Evolutionary conservation across 2,888 invertebrate genomes (phyloP), one percentile per base, ranked within the genome.

Genomic region (Sturmia bella): DNA sequence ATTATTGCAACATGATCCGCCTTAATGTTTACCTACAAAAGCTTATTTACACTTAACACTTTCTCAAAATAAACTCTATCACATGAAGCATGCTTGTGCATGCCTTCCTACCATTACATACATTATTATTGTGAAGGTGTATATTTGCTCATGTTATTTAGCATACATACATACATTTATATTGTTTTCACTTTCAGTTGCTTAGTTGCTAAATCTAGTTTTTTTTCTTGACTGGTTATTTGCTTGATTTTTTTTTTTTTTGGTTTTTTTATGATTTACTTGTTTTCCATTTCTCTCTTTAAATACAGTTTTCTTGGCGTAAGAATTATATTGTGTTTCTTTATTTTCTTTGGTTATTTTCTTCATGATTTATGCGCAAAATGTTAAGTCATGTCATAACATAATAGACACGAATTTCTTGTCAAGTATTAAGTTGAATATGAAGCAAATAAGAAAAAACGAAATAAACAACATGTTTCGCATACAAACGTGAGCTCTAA

Each of bases 331-430:
- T 57, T 32, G 32, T 32, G 7, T 32, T 3, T 1, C 7, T 7
- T 3, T 32, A 1, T 32, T 32, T 50, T 59, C 27, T 43, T 61
- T 63, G 5, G 24, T 32, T 12, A 63, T 64, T 61, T 77, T 64
- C 73, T 24, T 72, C 45, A 79, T 81, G 81, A 83, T 83, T 83
- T 84, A 81, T 83, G 83, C 68, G 74, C 43, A 61, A 79, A 81
- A 79, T 83, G 76, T 72, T 83, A 84, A 84, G 84, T 81, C 79
- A 78, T 74, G 79, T 83, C 81, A 83, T 73, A 73, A 73, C 68
- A 73, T 73, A 81, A 77, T 73, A 73, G 68, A 77, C 77, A 81
- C 73, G 81, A 77, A 73, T 68, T 72, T 45, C 72, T 72, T 72
- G 70, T 70, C 50, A 70, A 50, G 63, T 56, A 64, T 70, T 64